Percentiles rank a stretch among this genome's conserved stretches.
phyloP scores from a whole-genome alignment of 2,888 invertebrate species.

The Synergus gifuensis region DNA sequence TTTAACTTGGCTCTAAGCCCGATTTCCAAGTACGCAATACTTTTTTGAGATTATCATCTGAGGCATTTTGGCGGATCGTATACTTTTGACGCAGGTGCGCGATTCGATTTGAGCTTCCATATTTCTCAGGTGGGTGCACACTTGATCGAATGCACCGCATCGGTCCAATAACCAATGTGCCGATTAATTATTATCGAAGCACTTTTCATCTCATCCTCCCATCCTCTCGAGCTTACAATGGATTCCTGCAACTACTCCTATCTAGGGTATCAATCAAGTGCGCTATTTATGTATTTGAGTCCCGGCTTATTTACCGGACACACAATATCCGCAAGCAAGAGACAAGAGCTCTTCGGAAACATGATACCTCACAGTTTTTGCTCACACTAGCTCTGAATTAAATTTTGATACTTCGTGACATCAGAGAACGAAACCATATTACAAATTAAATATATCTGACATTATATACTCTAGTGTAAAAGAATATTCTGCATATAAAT shows the following conservation, averaged over 20 bases:
- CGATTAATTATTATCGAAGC: slow-evolving; percentile 10
- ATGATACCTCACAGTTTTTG: slow-evolving; percentile 12
- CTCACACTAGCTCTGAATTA: slow-evolving; percentile 22
- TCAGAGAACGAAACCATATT: background rate
- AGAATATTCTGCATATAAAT: too few relatives aligned
- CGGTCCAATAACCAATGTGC: background rate
- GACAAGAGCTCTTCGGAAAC: slow-evolving; percentile 25
- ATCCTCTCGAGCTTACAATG: slow-evolving; percentile 66
- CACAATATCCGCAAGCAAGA: slow-evolving; percentile 53
- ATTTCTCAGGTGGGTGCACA: background rate
- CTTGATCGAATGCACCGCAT: background rate
- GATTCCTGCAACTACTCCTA: slow-evolving; percentile 71
- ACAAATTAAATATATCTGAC: background rate
- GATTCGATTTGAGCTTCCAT: background rate
- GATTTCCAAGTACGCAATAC: background rate
- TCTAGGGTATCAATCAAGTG: slow-evolving; percentile 69
- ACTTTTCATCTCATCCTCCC: background rate
- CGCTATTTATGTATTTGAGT: slow-evolving; percentile 72
- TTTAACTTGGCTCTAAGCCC: background rate
- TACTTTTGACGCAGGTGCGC: background rate
- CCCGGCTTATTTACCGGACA: slow-evolving; percentile 71
- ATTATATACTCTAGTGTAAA: background rate
- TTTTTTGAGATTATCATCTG: background rate
- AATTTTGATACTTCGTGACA: background rate
- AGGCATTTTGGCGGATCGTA: background rate